These are phyloP conservation scores for Poeciliopsis turrubarensis DNA, from an alignment of 2,113 vertebrate genomes.

Conservation along the genomic window DNA sequence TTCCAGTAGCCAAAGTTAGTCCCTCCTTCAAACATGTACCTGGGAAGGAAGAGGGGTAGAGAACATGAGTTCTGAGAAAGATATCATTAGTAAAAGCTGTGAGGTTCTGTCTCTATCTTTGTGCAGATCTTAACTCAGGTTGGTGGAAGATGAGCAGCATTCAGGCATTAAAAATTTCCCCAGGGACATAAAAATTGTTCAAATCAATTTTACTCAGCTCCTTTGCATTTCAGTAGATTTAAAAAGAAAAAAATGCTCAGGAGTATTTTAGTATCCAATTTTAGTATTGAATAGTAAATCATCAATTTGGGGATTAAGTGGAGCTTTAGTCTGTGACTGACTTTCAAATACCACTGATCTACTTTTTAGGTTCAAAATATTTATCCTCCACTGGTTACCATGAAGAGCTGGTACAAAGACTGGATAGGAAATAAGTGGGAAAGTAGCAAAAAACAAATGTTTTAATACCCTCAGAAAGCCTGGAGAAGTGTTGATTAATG, in stretches of 20 bases:
- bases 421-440: background rate
- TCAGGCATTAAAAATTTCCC: background rate
- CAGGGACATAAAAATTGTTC: background rate
- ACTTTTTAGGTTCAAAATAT: background rate
- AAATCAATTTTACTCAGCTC: background rate
- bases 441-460: background rate
- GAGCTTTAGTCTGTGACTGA: background rate
- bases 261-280: background rate
- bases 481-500: background rate
- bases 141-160: background rate
- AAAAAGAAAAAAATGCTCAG: background rate
- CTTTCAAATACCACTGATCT: background rate
- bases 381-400: background rate
- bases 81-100: background rate
- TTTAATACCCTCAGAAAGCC: background rate
- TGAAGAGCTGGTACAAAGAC: background rate
- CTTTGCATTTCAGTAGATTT: background rate
- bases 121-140: background rate
- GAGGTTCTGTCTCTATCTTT: background rate
- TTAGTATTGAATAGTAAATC: background rate
- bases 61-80: background rate
- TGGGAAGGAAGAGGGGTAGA: constrained; percentile 49
- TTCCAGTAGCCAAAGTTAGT: constrained; percentile 99
- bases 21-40: constrained; percentile 99
- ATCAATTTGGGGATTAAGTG: background rate